A percentile compares a stretch with the other conserved stretches of the same genome.
phyloP scores from a whole-genome alignment of 2,888 invertebrate species.

The Pristionchus fissidentatus region DNA sequence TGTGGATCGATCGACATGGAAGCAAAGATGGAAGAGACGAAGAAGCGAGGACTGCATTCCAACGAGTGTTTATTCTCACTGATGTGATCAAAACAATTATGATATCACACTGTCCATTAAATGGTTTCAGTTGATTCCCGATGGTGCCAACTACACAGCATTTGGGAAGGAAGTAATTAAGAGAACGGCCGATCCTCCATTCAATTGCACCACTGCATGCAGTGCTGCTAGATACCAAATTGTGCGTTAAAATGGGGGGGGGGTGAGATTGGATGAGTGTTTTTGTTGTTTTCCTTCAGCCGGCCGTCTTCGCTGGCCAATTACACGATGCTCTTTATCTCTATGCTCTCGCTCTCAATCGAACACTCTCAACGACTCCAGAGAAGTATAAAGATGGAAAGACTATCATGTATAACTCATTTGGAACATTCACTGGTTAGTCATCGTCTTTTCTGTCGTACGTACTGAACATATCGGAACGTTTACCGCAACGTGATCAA shows the following conservation, averaged over 20 bases:
- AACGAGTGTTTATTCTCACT: conserved; percentile 57
- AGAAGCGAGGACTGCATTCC: conserved; percentile 61
- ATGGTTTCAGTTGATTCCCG: not conserved
- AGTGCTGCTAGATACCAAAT: not conserved
- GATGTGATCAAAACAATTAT: conserved; percentile 6
- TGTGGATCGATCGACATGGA: conserved; percentile 37
- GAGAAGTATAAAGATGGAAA: conserved; percentile 51
- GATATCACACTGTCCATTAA: too few relatives aligned
- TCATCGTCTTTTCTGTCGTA: not conserved
- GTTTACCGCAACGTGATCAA: too few relatives aligned
- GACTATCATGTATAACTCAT: conserved; percentile 51
- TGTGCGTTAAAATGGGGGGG: not conserved
- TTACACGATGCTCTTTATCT: conserved; percentile 62
- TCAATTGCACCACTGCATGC: conserved; percentile 37
- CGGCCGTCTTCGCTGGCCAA: conserved; percentile 56
- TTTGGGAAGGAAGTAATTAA: conserved; percentile 38
- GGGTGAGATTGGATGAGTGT: not conserved
- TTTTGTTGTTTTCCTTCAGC: too few relatives aligned
- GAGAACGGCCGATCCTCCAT: conserved; percentile 39
- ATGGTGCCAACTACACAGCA: conserved; percentile 41
- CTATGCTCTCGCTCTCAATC: conserved; percentile 59
- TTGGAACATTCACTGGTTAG: conserved; percentile 52
- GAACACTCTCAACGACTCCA: conserved; percentile 53
- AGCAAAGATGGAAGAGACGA: conserved; percentile 61
- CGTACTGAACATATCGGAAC: not conserved